phyloP scores from a whole-genome alignment of 2,113 vertebrate genomes.

The Rhabdomys dilectus region DNA sequence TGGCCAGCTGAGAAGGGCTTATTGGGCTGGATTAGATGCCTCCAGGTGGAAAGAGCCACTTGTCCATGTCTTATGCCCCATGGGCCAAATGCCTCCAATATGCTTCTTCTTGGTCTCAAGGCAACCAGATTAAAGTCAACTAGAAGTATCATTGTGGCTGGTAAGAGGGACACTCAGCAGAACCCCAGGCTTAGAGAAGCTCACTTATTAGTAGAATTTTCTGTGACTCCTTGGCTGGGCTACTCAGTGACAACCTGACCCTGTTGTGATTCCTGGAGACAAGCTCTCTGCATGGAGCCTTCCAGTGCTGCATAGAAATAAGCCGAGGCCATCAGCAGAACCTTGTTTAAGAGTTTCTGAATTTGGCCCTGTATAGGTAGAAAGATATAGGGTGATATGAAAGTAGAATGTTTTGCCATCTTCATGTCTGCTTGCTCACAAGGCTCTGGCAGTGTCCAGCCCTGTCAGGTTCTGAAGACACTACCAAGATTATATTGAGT shows the following conservation, averaged over 20 bases:
- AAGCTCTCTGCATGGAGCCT: not conserved
- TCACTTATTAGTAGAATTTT: not conserved
- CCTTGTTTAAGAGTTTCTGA: not conserved
- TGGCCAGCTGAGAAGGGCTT: not conserved
- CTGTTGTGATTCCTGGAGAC: not conserved
- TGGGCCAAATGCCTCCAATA: no score
- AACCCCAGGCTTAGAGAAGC: not conserved
- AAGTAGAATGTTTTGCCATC: not conserved
- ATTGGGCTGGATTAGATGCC: not conserved
- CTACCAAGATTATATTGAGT: not conserved
- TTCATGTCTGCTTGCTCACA: not conserved
- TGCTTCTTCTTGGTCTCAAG: not conserved
- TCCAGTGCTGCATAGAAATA: not conserved
- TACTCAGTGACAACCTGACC: not conserved
- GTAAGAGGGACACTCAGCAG: not conserved
- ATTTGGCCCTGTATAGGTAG: not conserved
- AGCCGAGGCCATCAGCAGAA: not conserved
- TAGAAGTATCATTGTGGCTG: not conserved
- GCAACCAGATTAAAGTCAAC: no score
- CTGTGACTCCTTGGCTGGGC: not conserved
- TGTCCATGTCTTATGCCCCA: not conserved
- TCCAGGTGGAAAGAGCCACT: not conserved
- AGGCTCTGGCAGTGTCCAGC: not conserved
- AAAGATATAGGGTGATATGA: not conserved
- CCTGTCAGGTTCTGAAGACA: not conserved